A percentile compares a stretch with the other conserved stretches of the same genome.
phyloP scores from a whole-genome alignment of 2,113 vertebrate genomes.

The Corvus hawaiiensis region DNA sequence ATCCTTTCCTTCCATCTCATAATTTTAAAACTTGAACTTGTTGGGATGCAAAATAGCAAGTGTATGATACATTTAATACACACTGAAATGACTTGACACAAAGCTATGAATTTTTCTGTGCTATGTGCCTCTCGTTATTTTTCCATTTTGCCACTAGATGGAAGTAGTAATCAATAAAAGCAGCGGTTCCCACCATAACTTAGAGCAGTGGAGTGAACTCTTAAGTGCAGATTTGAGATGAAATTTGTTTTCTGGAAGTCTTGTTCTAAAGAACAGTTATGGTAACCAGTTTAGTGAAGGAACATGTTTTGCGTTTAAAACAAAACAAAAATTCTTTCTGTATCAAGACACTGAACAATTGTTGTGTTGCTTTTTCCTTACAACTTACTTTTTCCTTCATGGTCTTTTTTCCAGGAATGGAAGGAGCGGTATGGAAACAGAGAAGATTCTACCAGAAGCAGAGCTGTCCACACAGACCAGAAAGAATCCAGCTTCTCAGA shows the following conservation, averaged over 20 bases:
- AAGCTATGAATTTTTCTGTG: neutral
- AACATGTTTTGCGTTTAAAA: neutral
- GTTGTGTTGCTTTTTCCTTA: neutral
- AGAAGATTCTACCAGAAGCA: slow-evolving; percentile 79
- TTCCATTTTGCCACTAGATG: slow-evolving; percentile 19
- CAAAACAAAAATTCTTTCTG: neutral
- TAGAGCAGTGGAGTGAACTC: neutral
- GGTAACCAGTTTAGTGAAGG: neutral
- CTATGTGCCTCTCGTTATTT: neutral
- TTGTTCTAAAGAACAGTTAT: neutral
- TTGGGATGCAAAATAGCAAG: neutral
- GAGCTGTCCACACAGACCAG: slow-evolving; percentile 77
- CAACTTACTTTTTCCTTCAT: neutral
- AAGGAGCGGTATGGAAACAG: slow-evolving; percentile 88
- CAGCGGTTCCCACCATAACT: accelerated
- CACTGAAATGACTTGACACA: neutral
- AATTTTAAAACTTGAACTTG: neutral
- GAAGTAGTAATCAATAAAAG: neutral
- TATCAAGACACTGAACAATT: neutral
- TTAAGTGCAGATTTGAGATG: neutral
- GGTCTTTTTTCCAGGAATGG: slow-evolving; percentile 76
- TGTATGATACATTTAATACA: neutral
- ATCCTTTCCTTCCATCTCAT: neutral
- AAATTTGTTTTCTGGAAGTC: neutral
- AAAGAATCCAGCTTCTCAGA: slow-evolving; percentile 83